These are phyloP conservation scores for Sympetrum striolatum DNA, from an alignment of 2,888 invertebrate species.

Conservation along the genomic window DNA sequence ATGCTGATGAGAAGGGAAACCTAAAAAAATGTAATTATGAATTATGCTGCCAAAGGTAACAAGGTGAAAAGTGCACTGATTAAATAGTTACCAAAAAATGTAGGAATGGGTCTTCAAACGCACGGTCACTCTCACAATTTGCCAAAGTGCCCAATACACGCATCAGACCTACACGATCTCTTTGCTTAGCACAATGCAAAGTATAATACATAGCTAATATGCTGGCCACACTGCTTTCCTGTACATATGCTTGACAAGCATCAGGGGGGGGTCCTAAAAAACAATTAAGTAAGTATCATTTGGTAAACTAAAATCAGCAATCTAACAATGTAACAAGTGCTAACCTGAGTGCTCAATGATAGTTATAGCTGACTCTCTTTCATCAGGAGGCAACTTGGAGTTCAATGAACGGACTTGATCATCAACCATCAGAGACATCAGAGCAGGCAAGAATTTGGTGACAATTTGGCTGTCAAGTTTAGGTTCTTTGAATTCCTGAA, in stretches of 20 bases:
- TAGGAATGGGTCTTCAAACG: conserved; percentile 94
- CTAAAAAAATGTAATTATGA: conserved; percentile 53
- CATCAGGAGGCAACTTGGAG: conserved; percentile 88
- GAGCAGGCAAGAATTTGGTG: conserved; percentile 90
- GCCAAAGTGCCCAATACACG: conserved; percentile 89
- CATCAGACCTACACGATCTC: conserved; percentile 81
- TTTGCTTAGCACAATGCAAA: conserved; percentile 81
- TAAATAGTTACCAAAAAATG: conserved; percentile 78
- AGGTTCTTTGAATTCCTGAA: conserved; percentile 91
- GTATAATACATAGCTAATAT: conserved; percentile 95
- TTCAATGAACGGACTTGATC: conserved; percentile 71
- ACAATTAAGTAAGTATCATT: neutral
- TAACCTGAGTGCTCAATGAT: conserved; percentile 85
- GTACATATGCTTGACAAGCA: conserved; percentile 90
- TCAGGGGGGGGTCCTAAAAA: conserved; percentile 82
- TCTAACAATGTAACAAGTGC: neutral
- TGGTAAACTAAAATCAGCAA: no score
- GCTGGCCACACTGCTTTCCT: conserved; percentile 89
- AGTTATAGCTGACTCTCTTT: conserved; percentile 90
- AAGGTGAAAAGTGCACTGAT: neutral
- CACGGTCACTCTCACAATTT: conserved; percentile 88
- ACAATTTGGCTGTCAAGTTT: conserved; percentile 92
- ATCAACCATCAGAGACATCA: conserved; percentile 89
- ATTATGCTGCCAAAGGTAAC: conserved; percentile 11
- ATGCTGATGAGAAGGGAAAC: conserved; percentile 83